Evolutionary conservation across 2,113 vertebrate species (phyloP), one percentile per base, ranked within the genome.

Genomic region (Hydrolagus affinis): DNA sequence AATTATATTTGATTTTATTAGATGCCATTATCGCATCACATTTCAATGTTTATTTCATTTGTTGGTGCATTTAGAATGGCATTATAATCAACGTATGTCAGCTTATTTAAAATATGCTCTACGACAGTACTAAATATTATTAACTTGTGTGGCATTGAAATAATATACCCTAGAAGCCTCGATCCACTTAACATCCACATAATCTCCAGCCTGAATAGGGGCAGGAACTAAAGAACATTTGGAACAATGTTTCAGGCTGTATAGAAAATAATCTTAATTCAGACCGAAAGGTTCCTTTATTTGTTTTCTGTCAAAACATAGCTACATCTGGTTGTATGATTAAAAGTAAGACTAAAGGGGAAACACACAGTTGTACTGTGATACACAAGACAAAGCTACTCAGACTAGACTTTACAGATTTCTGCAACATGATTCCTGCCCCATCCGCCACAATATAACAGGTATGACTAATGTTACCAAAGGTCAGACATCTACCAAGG

Each of bases 221-320:
- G 17, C 11, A 83, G 19, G 59, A 62, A 78, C 57, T 62, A 83
- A 83, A 25, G 60, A 83, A 83, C 77, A 83, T 83, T 59, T 83
- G 77, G 60, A 83, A 83, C 77, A 83, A 83, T 83, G 62, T 83
- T 83, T 28, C 77, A 83, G 77, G 30, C 77, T 83, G 66, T 32
- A 83, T 83, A 83, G 77, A 83, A 83, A 23, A 66, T 83, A 83
- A 83, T 83, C 59, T 83, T 83, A 83, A 83, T 83, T 83, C 66
- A 62, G 60, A 23, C 60, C 62, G 66, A 66, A 90, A 90, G 83
- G 83, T 86, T 89, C 87, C 86, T 92, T 83, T 83, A 87, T 87
- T 90, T 91, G 76, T 89, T 91, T 91, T 90, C 86, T 88, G 17
- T 91, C 86, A 89, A 92, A 88, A 91, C 87, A 88, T 83, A 89